phyloP scores from a whole-genome alignment of 1,140 invertebrate genomes.

The Aphidius ervi region DNA sequence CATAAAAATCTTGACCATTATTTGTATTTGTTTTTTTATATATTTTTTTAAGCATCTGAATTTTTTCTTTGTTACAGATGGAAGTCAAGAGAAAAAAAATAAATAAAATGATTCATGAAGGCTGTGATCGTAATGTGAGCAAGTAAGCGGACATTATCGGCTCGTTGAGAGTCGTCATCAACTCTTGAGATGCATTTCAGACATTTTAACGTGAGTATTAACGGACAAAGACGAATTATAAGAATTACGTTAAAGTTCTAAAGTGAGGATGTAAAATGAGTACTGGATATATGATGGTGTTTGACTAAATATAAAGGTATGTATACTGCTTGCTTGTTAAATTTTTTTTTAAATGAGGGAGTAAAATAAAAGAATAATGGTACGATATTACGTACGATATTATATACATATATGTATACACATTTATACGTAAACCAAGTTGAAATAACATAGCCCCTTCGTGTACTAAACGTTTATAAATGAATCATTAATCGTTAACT shows the following conservation, averaged over 20 bases:
- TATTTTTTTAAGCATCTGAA: too few relatives aligned
- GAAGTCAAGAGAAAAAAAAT: too few relatives aligned
- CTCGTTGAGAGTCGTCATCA: conserved; percentile 29
- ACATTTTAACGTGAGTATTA: conserved; percentile 30
- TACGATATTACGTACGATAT: too few relatives aligned
- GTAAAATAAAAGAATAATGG: neutral
- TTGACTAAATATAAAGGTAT: neutral
- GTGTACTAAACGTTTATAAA: conserved; percentile 49
- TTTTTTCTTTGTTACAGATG: too few relatives aligned
- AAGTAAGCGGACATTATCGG: conserved; percentile 29
- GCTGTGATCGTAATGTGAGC: conserved; percentile 1
- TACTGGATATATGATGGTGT: neutral
- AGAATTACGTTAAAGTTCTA: conserved; percentile 23
- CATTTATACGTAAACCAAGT: neutral
- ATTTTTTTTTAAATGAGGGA: neutral
- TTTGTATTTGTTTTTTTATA: too few relatives aligned
- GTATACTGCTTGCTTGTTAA: neutral
- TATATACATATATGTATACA: neutral
- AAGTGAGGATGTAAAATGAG: neutral
- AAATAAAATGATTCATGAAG: too few relatives aligned
- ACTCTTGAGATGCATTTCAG: conserved; percentile 28
- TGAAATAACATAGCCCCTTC: conserved; percentile 8
- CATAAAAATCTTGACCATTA: too few relatives aligned
- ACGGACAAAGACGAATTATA: conserved; percentile 28
- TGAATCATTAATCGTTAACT: conserved; percentile 54